A percentile compares a stretch with the other conserved stretches of the same genome.
Evolutionary conservation across 2,113 vertebrate genomes (phyloP).

Genomic region (Melanotaenia duboulayi): DNA sequence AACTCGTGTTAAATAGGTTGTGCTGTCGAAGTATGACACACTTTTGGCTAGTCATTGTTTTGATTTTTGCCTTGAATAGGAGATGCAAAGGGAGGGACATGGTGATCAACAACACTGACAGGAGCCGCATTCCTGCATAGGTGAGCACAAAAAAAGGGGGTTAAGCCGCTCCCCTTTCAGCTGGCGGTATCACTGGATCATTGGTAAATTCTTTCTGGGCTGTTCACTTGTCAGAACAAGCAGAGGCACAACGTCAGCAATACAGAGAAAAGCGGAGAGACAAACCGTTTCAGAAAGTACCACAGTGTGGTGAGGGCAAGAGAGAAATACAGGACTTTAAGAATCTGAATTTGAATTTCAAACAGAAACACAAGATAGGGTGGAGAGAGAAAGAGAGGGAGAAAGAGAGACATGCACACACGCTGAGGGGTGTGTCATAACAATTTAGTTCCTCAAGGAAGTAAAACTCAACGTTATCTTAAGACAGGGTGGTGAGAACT

Average conservation of each 20-base stretch:
- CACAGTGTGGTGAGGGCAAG: conserved; percentile 18
- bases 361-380: conserved; percentile 36
- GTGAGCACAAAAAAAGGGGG: conserved; percentile 61
- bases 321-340: conserved; percentile 31
- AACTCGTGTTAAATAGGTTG: too few species aligned
- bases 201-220: conserved; percentile 82
- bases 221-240: conserved; percentile 84
- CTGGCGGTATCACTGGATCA: conserved; percentile 74
- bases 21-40: background rate
- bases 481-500: conserved; percentile 67
- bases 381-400: conserved; percentile 52
- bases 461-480: conserved; percentile 81
- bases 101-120: conserved; percentile 54
- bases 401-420: conserved; percentile 43
- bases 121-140: conserved; percentile 76
- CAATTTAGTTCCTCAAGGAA: conserved; percentile 88
- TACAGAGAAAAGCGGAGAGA: conserved; percentile 22
- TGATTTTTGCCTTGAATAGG: conserved; percentile 30
- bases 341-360: conserved; percentile 49
- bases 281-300: background rate
- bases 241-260: conserved; percentile 76
- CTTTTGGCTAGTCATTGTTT: conserved; percentile 44
- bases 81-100: conserved; percentile 25
- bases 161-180: conserved; percentile 80
- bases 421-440: conserved; percentile 83